phyloP scores from a whole-genome alignment of 2,888 invertebrate species.

The Phasia obesa region DNA sequence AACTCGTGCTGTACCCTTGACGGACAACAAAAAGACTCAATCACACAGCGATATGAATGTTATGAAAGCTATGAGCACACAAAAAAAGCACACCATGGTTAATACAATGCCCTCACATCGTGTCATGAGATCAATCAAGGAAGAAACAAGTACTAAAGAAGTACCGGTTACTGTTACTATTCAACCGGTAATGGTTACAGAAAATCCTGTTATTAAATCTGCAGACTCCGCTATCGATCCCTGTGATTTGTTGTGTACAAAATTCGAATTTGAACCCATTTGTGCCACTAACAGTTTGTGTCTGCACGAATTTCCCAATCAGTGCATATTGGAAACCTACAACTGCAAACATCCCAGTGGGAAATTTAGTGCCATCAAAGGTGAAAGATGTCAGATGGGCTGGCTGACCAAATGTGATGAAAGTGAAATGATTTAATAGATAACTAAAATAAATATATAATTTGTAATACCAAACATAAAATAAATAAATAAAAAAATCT shows the following conservation, averaged over 20 bases:
- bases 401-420: slow-evolving; percentile 74
- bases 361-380: slow-evolving; percentile 75
- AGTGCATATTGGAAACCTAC: slow-evolving; percentile 78
- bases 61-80: not conserved
- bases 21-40: not conserved
- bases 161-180: not conserved
- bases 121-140: slow-evolving; percentile 9
- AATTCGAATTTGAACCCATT: slow-evolving; percentile 76
- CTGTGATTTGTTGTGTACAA: slow-evolving; percentile 77
- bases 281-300: slow-evolving; percentile 78
- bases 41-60: slow-evolving; percentile 10
- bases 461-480: too few species aligned
- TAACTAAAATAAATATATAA: not conserved
- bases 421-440: slow-evolving; percentile 52
- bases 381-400: slow-evolving; percentile 74
- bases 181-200: not conserved
- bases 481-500: not conserved
- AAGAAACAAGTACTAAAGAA: not conserved
- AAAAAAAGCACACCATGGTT: not conserved
- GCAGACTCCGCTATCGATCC: slow-evolving; percentile 37
- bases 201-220: not conserved
- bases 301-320: slow-evolving; percentile 78
- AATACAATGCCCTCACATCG: slow-evolving; percentile 6
- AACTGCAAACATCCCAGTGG: slow-evolving; percentile 77
- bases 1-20: slow-evolving; percentile 44